Evolutionary conservation across 2,888 invertebrate species (phyloP), one percentile per base, ranked within the genome.

Genomic region (Acleris sparsana): DNA sequence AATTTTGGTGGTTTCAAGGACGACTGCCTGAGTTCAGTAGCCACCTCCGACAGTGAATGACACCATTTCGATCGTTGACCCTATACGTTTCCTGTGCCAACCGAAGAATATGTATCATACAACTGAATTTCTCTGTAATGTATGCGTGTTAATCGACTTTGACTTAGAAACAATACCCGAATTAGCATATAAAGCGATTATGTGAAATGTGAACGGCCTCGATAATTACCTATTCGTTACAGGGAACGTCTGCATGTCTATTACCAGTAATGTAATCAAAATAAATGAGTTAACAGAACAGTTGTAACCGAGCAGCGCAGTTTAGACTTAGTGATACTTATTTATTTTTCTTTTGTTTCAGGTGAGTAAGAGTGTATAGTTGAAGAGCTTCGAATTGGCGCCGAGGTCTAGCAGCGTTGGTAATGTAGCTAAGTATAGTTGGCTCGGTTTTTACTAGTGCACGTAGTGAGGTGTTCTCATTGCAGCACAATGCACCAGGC

Each of bases 401-500:
- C 17, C 67, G 51, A 68, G 69, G 62, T 59, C 69, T 71, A 71
- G 74, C 69, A 69, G 75, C 72, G 76, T 79, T 73, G 86, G 89
- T 88, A 83, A 87, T 82, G 78, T 80, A 62, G 46, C 58, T 62
- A 62, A 63, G 68, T 72, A 71, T 80, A 73, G 83, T 78, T 80
- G 77, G 81, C 79, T 81, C 76, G 77, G 76, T 80, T 83, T 81
- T 85, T 87, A 86, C 86, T 86, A 86, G 86, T 84, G 86, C 84
- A 86, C 85, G 85, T 86, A 88, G 84, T 87, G 86, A 60, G 69
- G 80, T 85, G 92, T 89, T 89, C 92, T 89, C 88, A 87, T 91
- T 92, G 89, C 88, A 89, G 91, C 92, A 90, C 92, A 91, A 91
- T 92, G 92, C 92, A 90, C 92, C 92, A 90, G 89, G 89, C 85